These are phyloP conservation scores for Charadrius vociferus DNA, from an alignment of 2,113 vertebrate species.

Conservation along the genomic window DNA sequence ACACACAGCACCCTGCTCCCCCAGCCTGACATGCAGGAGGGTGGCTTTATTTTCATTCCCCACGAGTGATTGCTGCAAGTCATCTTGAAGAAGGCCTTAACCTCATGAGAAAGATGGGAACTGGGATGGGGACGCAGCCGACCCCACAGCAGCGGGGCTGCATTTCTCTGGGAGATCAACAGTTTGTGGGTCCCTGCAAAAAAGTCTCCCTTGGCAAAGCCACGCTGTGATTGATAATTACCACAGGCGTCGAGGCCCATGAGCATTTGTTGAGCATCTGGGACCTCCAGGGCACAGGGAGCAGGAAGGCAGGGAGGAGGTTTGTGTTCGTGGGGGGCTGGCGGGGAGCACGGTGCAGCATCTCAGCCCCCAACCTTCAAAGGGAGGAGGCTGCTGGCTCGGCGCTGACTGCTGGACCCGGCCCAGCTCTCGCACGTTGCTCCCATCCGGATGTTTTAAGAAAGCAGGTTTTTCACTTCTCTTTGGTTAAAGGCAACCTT, in stretches of 20 bases:
- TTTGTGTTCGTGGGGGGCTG: neutral
- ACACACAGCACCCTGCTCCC: neutral
- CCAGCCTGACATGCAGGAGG: neutral
- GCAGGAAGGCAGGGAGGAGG: neutral
- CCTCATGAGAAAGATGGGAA: neutral
- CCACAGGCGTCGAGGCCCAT: fast-evolving
- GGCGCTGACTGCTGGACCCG: neutral
- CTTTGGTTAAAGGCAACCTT: neutral
- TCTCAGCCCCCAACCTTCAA: neutral
- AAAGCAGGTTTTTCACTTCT: slow-evolving; percentile 31
- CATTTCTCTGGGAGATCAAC: neutral
- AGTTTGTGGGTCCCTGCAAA: neutral
- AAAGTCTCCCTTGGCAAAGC: neutral
- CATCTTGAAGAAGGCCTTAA: neutral
- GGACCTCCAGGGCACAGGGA: neutral
- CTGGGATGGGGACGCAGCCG: neutral
- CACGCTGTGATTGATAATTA: neutral
- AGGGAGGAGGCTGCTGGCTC: neutral
- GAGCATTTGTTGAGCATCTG: neutral
- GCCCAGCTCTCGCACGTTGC: neutral
- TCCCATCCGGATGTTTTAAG: neutral
- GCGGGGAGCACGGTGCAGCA: neutral
- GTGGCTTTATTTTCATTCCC: neutral
- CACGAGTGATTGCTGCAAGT: neutral
- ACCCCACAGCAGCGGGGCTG: fast-evolving